Evolutionary conservation across 2,888 invertebrate species (phyloP), one percentile per base, ranked within the genome.

Genomic region (Pinctada fucata): DNA sequence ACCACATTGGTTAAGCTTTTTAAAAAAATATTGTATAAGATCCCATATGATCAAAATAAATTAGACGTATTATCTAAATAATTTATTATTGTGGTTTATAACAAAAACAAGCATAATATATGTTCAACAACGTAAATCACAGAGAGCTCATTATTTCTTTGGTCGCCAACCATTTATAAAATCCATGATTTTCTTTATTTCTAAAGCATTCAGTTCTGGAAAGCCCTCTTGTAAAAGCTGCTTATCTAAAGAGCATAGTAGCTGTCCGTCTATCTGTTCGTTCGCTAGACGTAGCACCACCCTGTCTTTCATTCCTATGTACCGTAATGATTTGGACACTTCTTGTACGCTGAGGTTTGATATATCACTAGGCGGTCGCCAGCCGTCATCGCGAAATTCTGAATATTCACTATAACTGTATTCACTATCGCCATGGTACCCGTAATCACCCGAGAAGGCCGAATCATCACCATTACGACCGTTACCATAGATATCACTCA

Each of bases 161-260:
- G 91, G 91, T 79, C 91, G 79, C 91, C 91, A 91, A 0, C 91
- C 91, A 31, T 83, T 79, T 48, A 90, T 84, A 83, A 91, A 91
- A 80, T 91, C 91, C 48, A 90, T 50, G n/a, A 91, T 88, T 82
- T 91, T 91, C 80, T 91, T 91, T 8, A 91, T 84, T 75, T 91
- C 91, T 48, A 91, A 84, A 16, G 89, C 88, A 82, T 91, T 91
- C 8, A 91, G 84, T 75, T 90, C 90, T 1, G 91, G 91, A 80
- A 91, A 91, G 3, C 90, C 91, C 72, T 91, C 91, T 70, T 87
- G 86, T 49, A 91, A 81, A 2, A 91, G 83, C 48, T 87, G 86
- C 64, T 88, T 86, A 76, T 90, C 90, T 63, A 91, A 79, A 5
- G 89, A 89, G 51, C 85, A 84, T 69, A 91, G 80, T 84, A 91